These are phyloP conservation scores for Tromatobia lineatoria DNA, from an alignment of 2,888 invertebrate genomes.

Conservation along the genomic window DNA sequence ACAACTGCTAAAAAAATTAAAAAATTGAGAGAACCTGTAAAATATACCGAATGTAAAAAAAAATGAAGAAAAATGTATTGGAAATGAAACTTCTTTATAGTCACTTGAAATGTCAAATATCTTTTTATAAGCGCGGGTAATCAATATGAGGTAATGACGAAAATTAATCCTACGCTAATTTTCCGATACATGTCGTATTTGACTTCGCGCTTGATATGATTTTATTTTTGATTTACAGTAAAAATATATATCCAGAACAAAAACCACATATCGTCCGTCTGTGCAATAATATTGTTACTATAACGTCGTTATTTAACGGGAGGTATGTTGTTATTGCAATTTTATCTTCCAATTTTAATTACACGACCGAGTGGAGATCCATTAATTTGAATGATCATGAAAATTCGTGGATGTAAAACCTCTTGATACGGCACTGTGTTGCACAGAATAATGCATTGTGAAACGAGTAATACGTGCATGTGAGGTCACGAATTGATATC, in stretches of 20 bases:
- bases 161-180: no score
- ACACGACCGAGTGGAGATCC: constrained; percentile 38
- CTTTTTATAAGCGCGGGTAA: no score
- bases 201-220: no score
- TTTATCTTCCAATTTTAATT: constrained; percentile 51
- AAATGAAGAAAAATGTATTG: no score
- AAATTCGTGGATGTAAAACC: constrained; percentile 52
- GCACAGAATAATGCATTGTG: constrained; percentile 35
- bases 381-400: constrained; percentile 45
- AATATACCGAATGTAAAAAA: no score
- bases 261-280: background rate
- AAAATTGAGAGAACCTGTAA: no score
- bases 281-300: background rate
- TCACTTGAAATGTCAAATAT: no score
- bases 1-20: no score
- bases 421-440: constrained; percentile 3
- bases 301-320: background rate
- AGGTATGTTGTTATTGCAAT: constrained; percentile 4
- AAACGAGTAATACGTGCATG: constrained; percentile 38
- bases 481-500: constrained; percentile 69
- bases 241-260: background rate
- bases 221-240: background rate
- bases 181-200: no score
- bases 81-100: no score
- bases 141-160: no score